Percentiles rank a stretch among this genome's conserved stretches.
Evolutionary conservation across 2,797 vertebrate genomes (phyloP).

Genomic region (Bovichtus variegatus): DNA sequence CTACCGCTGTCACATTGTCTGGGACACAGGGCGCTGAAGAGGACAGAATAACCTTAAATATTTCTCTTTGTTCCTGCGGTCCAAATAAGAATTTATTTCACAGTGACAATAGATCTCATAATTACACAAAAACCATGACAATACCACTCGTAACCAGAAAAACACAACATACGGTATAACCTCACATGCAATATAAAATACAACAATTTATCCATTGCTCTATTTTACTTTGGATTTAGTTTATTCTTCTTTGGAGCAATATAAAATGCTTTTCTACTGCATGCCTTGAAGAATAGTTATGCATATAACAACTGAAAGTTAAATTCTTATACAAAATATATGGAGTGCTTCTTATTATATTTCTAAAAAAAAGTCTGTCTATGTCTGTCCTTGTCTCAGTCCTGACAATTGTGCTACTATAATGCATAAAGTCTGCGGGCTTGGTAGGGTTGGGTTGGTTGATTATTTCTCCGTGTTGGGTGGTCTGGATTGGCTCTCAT

Average conservation of each 20-base stretch:
- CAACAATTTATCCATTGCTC: not conserved
- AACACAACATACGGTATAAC: not conserved
- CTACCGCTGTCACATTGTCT: conserved; percentile 50
- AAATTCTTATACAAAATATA: not conserved
- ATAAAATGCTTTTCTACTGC: not conserved
- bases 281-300: not conserved
- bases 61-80: not conserved
- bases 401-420: no score
- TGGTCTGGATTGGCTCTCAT: no score
- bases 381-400: no score
- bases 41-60: not conserved
- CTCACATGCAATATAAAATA: not conserved
- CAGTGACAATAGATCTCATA: not conserved
- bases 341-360: not conserved
- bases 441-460: no score
- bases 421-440: no score
- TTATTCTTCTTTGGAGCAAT: not conserved
- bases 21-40: conserved; percentile 82
- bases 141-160: not conserved
- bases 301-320: not conserved
- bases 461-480: no score
- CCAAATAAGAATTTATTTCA: not conserved
- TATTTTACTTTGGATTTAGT: not conserved
- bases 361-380: not conserved
- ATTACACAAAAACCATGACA: not conserved